Base-by-base conservation (phyloP, 1,140 invertebrate species). In the Drusus annulatus region DNA sequence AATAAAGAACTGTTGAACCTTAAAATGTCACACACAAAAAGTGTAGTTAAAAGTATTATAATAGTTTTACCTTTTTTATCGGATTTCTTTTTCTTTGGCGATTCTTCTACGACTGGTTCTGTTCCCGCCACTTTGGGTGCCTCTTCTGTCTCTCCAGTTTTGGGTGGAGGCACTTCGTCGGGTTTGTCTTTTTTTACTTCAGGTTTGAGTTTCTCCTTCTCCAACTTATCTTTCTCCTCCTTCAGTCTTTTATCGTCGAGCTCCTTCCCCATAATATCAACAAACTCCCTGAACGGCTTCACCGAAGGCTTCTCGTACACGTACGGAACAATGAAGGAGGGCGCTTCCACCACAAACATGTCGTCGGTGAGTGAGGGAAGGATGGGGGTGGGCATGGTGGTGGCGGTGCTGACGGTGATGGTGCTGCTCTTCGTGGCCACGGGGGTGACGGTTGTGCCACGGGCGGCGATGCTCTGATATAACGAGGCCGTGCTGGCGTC, bases 311-410 rank as follows among this genome's bases (percentile, higher is more conserved):
- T 96, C 88, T 97, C 95, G 87, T 96, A 97, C n/a, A 97, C 95
- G 87, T 97, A 97, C 56, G 96, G 96, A 83, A 97, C 95, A 85
- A 97, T 96, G 85, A 97, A 97, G 16, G 95, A 97, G 2, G 96
- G 96, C 21, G 95, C 96, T 88, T 97, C 96, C 10, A 97, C 93
- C 0, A 97, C 95, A 88, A 94, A 97, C 94, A 96, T 96, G 84
- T 96, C 95, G 86, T 97, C 96, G 4, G 95, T 96, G 3, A 97
- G 89, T 0, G 95, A 94, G 4, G 95, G 95, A 87, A 97, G 15
- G 95, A 97, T 3, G 96, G 96, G 23, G 36, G 10, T 45, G 36
- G 36, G 36, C 95, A 96, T 3, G 96, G 96, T 45, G 2, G 36
- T 45, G 10, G 1, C 13, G 10, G 36, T 45, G 36, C 36, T 45